Evolutionary conservation across 2,113 vertebrate genomes (phyloP).

Genomic region (Daphoenositta chrysoptera): DNA sequence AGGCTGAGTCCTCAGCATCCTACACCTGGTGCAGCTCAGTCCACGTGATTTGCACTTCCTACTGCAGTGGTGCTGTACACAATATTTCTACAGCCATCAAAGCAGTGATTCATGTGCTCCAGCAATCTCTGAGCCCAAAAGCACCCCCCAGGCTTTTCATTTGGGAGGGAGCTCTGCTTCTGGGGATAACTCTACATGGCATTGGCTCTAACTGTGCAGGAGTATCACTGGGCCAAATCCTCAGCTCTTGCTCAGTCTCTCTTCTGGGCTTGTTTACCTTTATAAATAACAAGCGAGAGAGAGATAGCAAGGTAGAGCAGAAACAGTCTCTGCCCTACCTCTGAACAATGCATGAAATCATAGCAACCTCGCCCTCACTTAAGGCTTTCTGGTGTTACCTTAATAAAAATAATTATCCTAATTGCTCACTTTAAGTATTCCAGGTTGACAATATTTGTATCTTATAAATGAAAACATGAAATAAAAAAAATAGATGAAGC

Average conservation of each 20-base stretch:
- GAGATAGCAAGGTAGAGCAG: not conserved
- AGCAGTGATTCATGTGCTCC: not conserved
- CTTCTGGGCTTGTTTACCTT: not conserved
- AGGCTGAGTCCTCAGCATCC: not conserved
- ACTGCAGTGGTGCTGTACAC: rapidly evolving
- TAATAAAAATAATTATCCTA: not conserved
- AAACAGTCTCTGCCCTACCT: not conserved
- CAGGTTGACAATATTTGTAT: not conserved
- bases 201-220: not conserved
- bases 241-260: not conserved
- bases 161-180: not conserved
- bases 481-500: not conserved
- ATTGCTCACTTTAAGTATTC: not conserved
- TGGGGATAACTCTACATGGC: rapidly evolving
- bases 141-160: not conserved
- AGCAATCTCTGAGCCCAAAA: not conserved
- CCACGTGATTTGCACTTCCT: rapidly evolving
- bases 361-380: not conserved
- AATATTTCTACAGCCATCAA: not conserved
- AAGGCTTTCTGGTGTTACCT: not conserved
- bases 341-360: not conserved
- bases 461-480: not conserved
- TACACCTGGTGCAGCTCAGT: not conserved
- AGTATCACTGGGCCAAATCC: not conserved
- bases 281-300: not conserved